A percentile compares a stretch with the other conserved stretches of the same genome.
Evolutionary conservation across 2,888 invertebrate genomes (phyloP).

Genomic region (Myopa testacea): DNA sequence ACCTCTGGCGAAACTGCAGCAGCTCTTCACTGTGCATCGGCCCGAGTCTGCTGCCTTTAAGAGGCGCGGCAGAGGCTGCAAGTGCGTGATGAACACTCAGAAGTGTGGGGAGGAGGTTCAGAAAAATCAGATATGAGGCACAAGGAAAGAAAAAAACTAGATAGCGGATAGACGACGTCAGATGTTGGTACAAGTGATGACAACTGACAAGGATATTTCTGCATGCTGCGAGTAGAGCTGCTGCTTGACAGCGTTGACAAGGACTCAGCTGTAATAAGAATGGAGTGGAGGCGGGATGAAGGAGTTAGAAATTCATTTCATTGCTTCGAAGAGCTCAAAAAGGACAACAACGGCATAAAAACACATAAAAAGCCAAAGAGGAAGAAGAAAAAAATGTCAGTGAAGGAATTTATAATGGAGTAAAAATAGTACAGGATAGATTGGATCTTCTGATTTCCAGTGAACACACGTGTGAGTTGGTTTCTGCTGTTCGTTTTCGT

Average conservation of each 20-base stretch:
- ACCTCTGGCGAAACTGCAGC: background rate
- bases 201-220: constrained; percentile 24
- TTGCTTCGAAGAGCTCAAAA: constrained; percentile 25
- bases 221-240: constrained; percentile 6
- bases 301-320: constrained; percentile 22
- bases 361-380: background rate
- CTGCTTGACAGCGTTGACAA: background rate
- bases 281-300: background rate
- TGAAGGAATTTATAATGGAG: too few species aligned
- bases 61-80: background rate
- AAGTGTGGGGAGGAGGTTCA: background rate
- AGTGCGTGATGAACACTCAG: background rate
- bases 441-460: too few species aligned
- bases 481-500: too few species aligned
- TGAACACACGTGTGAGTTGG: too few species aligned
- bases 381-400: background rate
- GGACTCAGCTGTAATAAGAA: background rate
- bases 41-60: background rate
- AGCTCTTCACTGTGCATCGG: background rate
- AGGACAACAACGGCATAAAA: background rate
- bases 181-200: constrained; percentile 1
- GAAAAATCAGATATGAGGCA: background rate
- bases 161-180: too few species aligned
- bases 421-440: background rate
- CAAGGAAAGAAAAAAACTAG: too few species aligned